Conservation (phyloP, 1,140 invertebrate species). For the Campoletis sonorensis region DNA sequence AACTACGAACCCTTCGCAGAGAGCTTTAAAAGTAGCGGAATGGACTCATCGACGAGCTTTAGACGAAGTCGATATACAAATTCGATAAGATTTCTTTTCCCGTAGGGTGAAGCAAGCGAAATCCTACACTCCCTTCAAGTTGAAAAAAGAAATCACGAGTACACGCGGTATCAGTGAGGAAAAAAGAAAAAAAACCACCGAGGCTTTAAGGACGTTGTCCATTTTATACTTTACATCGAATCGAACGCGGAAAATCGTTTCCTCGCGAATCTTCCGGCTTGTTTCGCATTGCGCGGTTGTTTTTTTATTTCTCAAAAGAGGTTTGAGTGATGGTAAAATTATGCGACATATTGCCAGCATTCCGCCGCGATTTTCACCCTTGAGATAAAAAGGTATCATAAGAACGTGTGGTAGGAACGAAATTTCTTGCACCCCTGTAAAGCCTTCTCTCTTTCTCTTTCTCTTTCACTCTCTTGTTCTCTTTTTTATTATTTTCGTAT, state of each 20-base stretch:
- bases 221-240: conserved; percentile 40
- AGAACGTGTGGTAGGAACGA: neutral
- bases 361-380: neutral
- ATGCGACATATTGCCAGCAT: conserved; percentile 64
- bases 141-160: neutral
- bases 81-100: conserved; percentile 17
- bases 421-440: neutral
- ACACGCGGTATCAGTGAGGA: neutral
- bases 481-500: conserved; percentile 5
- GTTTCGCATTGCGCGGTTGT: conserved; percentile 22
- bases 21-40: conserved; percentile 17
- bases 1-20: neutral
- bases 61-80: conserved; percentile 41
- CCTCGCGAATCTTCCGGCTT: neutral
- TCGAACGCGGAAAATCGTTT: conserved; percentile 1
- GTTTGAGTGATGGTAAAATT: conserved; percentile 67
- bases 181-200: neutral
- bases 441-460: neutral
- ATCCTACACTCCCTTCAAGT: neutral
- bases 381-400: neutral
- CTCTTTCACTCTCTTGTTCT: neutral
- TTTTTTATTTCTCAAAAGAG: neutral
- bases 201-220: conserved; percentile 18
- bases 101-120: neutral
- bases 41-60: neutral